A percentile compares a stretch with the other conserved stretches of the same genome.
These are phyloP conservation scores for Halotydeus destructor DNA, from an alignment of 1,140 invertebrate genomes.

Conservation along the genomic window DNA sequence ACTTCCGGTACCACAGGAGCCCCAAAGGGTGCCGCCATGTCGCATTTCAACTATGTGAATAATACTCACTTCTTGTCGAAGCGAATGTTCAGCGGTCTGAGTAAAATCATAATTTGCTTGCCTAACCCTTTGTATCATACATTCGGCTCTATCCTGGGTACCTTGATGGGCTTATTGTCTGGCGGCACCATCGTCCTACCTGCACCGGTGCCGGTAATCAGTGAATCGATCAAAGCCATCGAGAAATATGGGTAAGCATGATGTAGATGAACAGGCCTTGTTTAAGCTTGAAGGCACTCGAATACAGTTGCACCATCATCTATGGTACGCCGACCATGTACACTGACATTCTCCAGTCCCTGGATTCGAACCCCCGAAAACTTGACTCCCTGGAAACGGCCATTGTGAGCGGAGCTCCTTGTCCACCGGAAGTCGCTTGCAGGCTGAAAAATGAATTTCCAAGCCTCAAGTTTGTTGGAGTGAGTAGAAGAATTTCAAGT, in stretches of 20 bases:
- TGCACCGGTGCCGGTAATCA: constrained; percentile 40
- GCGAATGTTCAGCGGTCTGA: constrained; percentile 41
- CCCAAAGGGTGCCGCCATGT: constrained; percentile 66
- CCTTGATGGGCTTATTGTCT: no score
- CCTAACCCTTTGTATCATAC: constrained; percentile 84
- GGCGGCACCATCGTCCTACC: constrained; percentile 49
- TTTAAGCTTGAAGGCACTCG: constrained; percentile 1
- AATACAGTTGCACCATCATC: constrained; percentile 43
- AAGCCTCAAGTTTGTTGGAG: no score
- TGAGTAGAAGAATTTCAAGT: no score
- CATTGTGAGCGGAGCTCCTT: constrained; percentile 49
- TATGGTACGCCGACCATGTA: constrained; percentile 95
- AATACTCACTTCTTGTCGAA: constrained; percentile 46
- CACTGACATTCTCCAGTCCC: constrained; percentile 47
- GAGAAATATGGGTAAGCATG: constrained; percentile 40
- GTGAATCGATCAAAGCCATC: constrained; percentile 39
- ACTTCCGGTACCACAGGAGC: constrained; percentile 56
- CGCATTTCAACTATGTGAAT: constrained; percentile 63
- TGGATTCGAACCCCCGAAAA: constrained; percentile 17
- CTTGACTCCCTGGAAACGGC: constrained; percentile 9
- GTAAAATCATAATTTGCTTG: constrained; percentile 31
- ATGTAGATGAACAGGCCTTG: neutral
- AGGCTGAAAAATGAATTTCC: constrained; percentile 28
- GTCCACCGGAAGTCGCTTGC: constrained; percentile 44
- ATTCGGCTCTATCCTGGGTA: constrained; percentile 52